Evolutionary conservation across 2,113 vertebrate genomes (phyloP).

Genomic region (Harpagus bidentatus): DNA sequence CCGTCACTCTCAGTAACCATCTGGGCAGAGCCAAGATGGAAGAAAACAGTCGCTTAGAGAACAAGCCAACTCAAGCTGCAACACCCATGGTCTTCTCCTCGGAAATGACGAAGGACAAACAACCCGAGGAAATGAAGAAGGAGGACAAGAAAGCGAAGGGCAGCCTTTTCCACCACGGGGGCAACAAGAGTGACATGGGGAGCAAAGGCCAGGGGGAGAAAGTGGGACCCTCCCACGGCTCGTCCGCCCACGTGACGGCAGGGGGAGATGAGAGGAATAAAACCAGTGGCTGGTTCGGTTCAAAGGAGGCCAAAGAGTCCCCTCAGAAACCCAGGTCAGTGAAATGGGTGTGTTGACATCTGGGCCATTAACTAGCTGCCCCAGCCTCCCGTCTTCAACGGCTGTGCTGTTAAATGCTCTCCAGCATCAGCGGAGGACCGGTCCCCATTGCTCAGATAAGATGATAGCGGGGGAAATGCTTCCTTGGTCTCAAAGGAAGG

Average conservation of each 20-base stretch:
- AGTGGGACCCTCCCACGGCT: background rate
- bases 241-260: background rate
- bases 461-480: background rate
- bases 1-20: constrained; percentile 74
- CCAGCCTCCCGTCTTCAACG: accelerated
- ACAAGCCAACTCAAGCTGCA: constrained; percentile 56
- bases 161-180: constrained; percentile 78
- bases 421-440: accelerated
- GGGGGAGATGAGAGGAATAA: constrained; percentile 75
- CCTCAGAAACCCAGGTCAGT: constrained; percentile 89
- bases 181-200: constrained; percentile 60
- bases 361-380: background rate
- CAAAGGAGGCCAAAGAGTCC: constrained; percentile 81
- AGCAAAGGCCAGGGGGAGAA: constrained; percentile 60
- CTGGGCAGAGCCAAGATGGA: constrained; percentile 57
- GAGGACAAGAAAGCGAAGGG: constrained; percentile 75
- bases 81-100: constrained; percentile 25
- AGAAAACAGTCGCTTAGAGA: constrained; percentile 21
- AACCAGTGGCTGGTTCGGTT: constrained; percentile 81
- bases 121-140: background rate
- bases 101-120: constrained; percentile 47
- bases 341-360: accelerated
- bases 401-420: background rate
- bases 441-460: background rate
- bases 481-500: background rate